Evolutionary conservation across 2,113 vertebrate species (phyloP).

Genomic region (Apus apus): DNA sequence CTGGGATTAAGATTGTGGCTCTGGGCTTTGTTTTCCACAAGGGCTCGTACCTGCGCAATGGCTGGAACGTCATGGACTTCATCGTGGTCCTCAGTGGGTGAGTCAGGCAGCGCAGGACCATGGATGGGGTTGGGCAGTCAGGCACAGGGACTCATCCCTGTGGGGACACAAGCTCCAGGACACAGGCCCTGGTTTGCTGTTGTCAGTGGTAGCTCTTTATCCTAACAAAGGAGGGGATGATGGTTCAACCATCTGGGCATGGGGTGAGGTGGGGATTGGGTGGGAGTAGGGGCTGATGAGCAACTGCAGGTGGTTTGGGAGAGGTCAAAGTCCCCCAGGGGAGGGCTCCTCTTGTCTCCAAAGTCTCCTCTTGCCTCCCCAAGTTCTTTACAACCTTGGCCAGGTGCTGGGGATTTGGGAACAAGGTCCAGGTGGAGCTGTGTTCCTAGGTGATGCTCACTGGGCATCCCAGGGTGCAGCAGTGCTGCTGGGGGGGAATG

Average conservation of each 20-base stretch:
- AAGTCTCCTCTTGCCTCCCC: neutral
- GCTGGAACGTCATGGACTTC: conserved; percentile 99
- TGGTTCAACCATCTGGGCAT: neutral
- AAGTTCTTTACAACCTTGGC: neutral
- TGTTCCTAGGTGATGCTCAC: neutral
- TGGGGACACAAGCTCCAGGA: fast-evolving
- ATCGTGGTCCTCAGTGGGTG: conserved; percentile 98
- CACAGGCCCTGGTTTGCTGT: fast-evolving
- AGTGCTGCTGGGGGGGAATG: neutral
- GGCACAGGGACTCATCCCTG: fast-evolving
- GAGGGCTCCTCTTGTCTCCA: neutral
- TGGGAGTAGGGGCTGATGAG: neutral
- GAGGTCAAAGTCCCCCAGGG: fast-evolving
- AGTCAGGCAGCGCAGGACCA: conserved; percentile 9
- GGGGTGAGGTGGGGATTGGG: neutral
- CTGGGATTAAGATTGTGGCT: conserved; percentile 97
- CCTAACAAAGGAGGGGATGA: fast-evolving
- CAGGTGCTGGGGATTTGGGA: neutral
- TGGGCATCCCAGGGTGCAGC: fast-evolving
- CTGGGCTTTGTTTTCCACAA: conserved; percentile 97
- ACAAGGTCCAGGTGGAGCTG: neutral
- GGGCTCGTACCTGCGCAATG: conserved; percentile 96
- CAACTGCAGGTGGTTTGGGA: neutral
- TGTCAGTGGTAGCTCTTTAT: neutral
- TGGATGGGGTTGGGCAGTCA: neutral